phyloP scores from a whole-genome alignment of 2,888 invertebrate species.

The Endotricha flammealis region DNA sequence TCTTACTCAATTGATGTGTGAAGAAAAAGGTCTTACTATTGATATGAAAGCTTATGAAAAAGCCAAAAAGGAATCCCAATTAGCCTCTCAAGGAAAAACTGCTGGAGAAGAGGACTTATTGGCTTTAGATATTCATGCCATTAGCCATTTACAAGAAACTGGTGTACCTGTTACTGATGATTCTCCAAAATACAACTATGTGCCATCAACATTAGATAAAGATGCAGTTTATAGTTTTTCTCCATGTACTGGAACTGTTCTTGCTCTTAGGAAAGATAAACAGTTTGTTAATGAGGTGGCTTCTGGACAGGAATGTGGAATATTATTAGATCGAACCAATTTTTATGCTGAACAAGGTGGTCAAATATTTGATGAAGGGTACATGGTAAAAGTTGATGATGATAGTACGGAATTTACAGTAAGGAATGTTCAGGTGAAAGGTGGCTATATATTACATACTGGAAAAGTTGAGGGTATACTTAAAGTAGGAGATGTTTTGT shows the following conservation, averaged over 20 bases:
- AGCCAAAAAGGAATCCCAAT: constrained; percentile 91
- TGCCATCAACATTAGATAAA: constrained; percentile 78
- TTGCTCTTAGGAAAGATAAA: constrained; percentile 89
- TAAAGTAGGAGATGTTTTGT: constrained; percentile 90
- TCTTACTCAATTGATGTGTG: constrained; percentile 97
- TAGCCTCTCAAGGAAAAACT: constrained; percentile 92
- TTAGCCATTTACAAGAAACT: constrained; percentile 90
- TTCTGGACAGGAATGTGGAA: constrained; percentile 93
- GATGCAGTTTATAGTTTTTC: constrained; percentile 88
- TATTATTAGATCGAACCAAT: constrained; percentile 93
- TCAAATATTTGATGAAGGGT: constrained; percentile 98
- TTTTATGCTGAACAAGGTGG: constrained; percentile 99
- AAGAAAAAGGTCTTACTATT: constrained; percentile 93
- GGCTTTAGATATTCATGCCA: constrained; percentile 96
- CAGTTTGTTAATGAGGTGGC: constrained; percentile 89
- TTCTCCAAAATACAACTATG: constrained; percentile 93
- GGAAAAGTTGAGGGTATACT: constrained; percentile 92
- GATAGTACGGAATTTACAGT: constrained; percentile 95
- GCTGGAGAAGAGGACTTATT: constrained; percentile 89
- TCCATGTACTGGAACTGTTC: constrained; percentile 84
- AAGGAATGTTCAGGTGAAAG: constrained; percentile 95
- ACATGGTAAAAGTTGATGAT: constrained; percentile 88
- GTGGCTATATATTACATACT: constrained; percentile 96
- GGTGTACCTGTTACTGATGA: constrained; percentile 92
- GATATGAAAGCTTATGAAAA: constrained; percentile 96